These are phyloP conservation scores for Gracilinanus agilis DNA, from an alignment of 2,113 vertebrate genomes.

Conservation along the genomic window DNA sequence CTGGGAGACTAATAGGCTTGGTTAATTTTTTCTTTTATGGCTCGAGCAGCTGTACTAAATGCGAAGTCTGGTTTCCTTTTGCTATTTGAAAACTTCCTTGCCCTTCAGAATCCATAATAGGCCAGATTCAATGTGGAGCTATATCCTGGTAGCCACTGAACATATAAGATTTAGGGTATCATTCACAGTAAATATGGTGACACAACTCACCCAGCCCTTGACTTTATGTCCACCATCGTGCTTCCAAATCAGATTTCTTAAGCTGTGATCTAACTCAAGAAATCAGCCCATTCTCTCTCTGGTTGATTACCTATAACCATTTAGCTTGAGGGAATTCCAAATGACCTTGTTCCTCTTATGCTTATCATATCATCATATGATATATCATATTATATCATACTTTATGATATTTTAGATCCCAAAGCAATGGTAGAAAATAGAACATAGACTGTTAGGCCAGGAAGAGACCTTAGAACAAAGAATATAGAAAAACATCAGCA, in stretches of 20 bases:
- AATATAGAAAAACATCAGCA: not conserved
- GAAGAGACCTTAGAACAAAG: not conserved
- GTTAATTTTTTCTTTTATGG: slow-evolving; percentile 76
- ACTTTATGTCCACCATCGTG: not conserved
- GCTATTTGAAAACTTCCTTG: slow-evolving; percentile 29
- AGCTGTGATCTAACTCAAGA: not conserved
- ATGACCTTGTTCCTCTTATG: not conserved
- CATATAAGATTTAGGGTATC: too few species aligned
- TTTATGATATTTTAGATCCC: not conserved
- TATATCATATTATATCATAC: not conserved
- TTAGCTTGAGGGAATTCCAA: slow-evolving; percentile 35
- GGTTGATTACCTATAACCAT: not conserved
- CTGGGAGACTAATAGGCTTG: slow-evolving; percentile 74
- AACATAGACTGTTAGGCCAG: not conserved
- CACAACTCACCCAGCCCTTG: not conserved
- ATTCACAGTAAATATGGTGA: not conserved
- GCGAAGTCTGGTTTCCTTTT: slow-evolving; percentile 59
- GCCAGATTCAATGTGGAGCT: not conserved
- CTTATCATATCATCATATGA: too few species aligned
- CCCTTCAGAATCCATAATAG: not conserved
- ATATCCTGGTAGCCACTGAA: not conserved
- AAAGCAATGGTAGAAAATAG: not conserved
- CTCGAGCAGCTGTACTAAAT: slow-evolving; percentile 69
- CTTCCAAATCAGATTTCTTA: not conserved
- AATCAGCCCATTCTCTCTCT: not conserved